Conservation (phyloP, 2,797 vertebrate genomes). For the Macropodus opercularis region DNA sequence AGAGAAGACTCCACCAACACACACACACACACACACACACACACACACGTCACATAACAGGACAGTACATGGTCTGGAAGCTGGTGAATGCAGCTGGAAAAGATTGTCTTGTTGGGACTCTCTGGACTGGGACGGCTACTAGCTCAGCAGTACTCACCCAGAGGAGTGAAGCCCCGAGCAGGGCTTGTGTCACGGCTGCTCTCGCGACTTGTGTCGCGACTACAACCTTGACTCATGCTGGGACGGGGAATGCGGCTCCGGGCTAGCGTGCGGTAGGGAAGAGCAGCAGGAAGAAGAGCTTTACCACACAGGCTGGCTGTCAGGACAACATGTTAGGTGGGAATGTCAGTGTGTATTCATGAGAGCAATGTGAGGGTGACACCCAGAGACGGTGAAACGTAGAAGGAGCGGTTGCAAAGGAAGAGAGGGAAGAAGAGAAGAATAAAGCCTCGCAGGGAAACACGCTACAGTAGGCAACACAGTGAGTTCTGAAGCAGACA, state of each 20-base stretch:
- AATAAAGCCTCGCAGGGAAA: no score
- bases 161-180: constrained; percentile 94
- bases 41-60: no score
- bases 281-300: constrained; percentile 95
- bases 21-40: no score
- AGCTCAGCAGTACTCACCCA: constrained; percentile 89
- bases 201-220: constrained; percentile 99
- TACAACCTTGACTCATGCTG: constrained; percentile 99
- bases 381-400: not conserved
- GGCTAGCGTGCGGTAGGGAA: constrained; percentile 93
- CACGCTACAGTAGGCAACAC: no score
- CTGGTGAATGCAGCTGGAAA: not conserved
- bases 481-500: no score
- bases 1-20: constrained; percentile 29
- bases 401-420: constrained; percentile 2
- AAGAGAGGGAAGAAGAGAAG: not conserved
- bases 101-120: not conserved
- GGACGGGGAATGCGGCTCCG: constrained; percentile 99
- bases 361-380: not conserved
- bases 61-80: not conserved
- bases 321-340: constrained; percentile 73
- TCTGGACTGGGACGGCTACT: constrained; percentile 11
- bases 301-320: constrained; percentile 83
- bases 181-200: constrained; percentile 99
- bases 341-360: constrained; percentile 60